Evolutionary conservation across 2,888 invertebrate species (phyloP), one percentile per base, ranked within the genome.

Genomic region (Synergus umbraculus): DNA sequence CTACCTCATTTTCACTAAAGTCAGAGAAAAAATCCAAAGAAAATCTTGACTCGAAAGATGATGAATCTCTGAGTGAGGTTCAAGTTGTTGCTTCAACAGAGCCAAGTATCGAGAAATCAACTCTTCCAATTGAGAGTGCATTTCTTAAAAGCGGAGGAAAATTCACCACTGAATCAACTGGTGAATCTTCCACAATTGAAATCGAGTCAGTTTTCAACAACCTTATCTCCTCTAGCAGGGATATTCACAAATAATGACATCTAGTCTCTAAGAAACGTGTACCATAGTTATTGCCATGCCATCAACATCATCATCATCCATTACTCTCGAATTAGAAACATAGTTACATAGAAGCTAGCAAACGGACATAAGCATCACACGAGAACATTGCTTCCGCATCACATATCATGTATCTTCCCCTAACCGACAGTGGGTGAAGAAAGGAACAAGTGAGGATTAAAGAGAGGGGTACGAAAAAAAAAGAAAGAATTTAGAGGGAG

Each of bases 181-280:
- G 86, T 41, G 90, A 91, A 79, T 90, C 92, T 13, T 92, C 92
- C 37, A 92, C 92, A 0, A 92, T 92, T 81, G 90, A 91, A 82
- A 92, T 92, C 77, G 92, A 92, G 78, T 92, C 92, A 63, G 91
- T 92, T 22, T 92, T 92, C 84, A 91, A 84, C 80, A 92, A 92
- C 83, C 83, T 92, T 46, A 89, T 92, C 78, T 79, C 82, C 63
- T 79, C 67, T 22, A 81, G 77, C 76, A 78, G 81, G 29, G 76
- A 79, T 78, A 73, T 22, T 64, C 82, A 43, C 49, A 79, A 83
- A 76, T 83, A 82, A 84, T 73, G n/a, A 80, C 15, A 46, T 78
- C 84, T 84, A 84, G 84, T 84, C 84, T 81, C 78, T 82, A 22
- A 49, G 63, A 73, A 22, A 46, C 73, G 78, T 82, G 41, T 76